phyloP scores from a whole-genome alignment of 2,113 vertebrate genomes.

The Planiliza haematocheilus region DNA sequence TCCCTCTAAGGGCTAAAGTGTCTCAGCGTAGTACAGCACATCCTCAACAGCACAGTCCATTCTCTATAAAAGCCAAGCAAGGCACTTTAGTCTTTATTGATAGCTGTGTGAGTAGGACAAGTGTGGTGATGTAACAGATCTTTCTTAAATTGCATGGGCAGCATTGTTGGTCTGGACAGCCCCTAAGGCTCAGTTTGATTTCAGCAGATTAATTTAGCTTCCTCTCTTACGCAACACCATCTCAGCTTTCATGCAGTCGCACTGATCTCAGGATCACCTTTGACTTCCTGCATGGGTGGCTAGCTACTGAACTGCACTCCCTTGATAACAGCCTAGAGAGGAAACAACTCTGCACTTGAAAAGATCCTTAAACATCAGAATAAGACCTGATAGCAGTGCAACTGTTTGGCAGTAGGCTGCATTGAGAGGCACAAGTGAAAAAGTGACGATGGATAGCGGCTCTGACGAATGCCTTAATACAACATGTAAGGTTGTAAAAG shows the following conservation, averaged over 20 bases:
- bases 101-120: conserved; percentile 59
- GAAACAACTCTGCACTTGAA: conserved; percentile 49
- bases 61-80: conserved; percentile 50
- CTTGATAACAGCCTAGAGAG: conserved; percentile 57
- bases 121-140: conserved; percentile 74
- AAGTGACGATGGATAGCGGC: conserved; percentile 1
- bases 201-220: conserved; percentile 78
- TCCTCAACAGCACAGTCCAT: conserved; percentile 33
- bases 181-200: conserved; percentile 76
- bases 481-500: conserved; percentile 27
- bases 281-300: conserved; percentile 75
- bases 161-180: conserved; percentile 74
- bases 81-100: conserved; percentile 67
- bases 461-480: conserved; percentile 37
- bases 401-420: conserved; percentile 12
- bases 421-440: conserved; percentile 8
- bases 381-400: conserved; percentile 41
- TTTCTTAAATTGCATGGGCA: conserved; percentile 72
- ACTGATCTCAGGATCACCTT: conserved; percentile 71
- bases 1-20: conserved; percentile 23
- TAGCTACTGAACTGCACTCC: conserved; percentile 63
- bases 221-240: conserved; percentile 74
- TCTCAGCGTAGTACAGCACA: conserved; percentile 12
- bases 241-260: conserved; percentile 72
- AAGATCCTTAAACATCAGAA: conserved; percentile 58